Conservation (phyloP, 2,888 invertebrate genomes). For the Cheilosia pagana region DNA sequence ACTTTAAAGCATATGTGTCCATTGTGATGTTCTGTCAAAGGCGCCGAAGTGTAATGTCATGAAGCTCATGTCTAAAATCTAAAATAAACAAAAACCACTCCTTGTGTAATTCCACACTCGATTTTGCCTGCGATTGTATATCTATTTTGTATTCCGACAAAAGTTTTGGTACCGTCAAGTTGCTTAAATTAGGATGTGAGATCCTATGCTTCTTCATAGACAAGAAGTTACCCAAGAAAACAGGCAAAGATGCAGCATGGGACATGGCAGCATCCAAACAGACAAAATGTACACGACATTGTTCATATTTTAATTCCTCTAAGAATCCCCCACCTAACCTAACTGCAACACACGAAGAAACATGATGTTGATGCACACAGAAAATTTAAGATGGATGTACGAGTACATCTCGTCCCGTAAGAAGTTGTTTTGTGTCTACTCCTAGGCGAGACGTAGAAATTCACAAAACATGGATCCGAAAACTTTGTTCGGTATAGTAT, state of each 20-base stretch:
- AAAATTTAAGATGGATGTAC: conserved; percentile 64
- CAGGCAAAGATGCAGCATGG: conserved; percentile 25
- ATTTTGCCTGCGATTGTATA: conserved; percentile 18
- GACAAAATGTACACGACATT: conserved; percentile 53
- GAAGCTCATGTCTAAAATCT: no score
- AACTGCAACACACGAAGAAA: conserved; percentile 49
- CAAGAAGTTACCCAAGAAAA: conserved; percentile 54
- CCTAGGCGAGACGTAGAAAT: conserved; percentile 52
- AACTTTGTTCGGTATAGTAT: conserved; percentile 59
- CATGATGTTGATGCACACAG: conserved; percentile 57
- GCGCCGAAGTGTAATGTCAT: no score
- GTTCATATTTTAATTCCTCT: conserved; percentile 57
- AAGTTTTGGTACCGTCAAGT: conserved; percentile 57
- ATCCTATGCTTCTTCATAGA: conserved; percentile 42
- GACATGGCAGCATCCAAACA: conserved; percentile 32
- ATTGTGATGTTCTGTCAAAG: no score
- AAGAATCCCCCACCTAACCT: conserved; percentile 2
- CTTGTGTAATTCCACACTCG: conserved; percentile 14
- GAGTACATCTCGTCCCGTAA: conserved; percentile 32
- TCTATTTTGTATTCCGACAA: conserved; percentile 21
- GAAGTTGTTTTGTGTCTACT: conserved; percentile 60
- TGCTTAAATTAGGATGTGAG: conserved; percentile 45
- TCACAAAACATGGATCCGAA: conserved; percentile 59
- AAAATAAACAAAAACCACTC: background rate
- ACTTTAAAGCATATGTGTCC: no score